phyloP scores from a whole-genome alignment of 1,140 invertebrate species.

The Drosophila repleta region DNA sequence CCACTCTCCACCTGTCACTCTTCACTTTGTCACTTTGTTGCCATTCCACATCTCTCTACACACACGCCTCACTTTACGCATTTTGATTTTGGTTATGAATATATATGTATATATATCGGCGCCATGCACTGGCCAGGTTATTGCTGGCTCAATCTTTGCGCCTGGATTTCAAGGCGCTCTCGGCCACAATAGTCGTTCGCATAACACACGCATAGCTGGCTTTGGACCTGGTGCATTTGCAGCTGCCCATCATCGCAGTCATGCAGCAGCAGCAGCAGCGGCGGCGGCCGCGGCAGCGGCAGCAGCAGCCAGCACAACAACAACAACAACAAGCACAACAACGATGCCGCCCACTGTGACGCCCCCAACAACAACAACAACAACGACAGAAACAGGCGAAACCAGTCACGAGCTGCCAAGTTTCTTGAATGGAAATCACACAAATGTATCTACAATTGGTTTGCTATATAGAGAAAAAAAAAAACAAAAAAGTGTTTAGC shows the following conservation, averaged over 20 bases:
- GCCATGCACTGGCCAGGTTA: constrained; percentile 60
- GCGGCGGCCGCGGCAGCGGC: constrained; percentile 37
- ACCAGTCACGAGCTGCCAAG: constrained; percentile 53
- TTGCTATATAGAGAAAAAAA: constrained; percentile 70
- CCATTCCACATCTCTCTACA: constrained; percentile 1
- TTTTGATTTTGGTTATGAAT: constrained; percentile 5
- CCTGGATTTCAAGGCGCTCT: constrained; percentile 79
- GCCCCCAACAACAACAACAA: constrained; percentile 42
- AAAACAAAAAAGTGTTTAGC: constrained; percentile 35
- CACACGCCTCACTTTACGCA: background rate
- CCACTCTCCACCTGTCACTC: background rate
- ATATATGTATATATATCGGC: background rate
- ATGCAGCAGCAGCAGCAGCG: constrained; percentile 48
- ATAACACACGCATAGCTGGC: constrained; percentile 66
- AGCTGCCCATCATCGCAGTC: constrained; percentile 51
- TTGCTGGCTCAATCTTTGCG: constrained; percentile 80
- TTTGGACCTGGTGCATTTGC: constrained; percentile 56
- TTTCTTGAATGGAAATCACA: constrained; percentile 66
- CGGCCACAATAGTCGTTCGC: constrained; percentile 76
- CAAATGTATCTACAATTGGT: constrained; percentile 79
- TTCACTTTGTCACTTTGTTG: background rate
- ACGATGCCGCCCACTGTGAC: constrained; percentile 41
- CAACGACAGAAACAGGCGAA: constrained; percentile 33
- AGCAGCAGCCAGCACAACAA: constrained; percentile 41
- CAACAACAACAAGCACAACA: constrained; percentile 25